Conservation (phyloP, 1,140 invertebrate genomes). For the Bombus impatiens region DNA sequence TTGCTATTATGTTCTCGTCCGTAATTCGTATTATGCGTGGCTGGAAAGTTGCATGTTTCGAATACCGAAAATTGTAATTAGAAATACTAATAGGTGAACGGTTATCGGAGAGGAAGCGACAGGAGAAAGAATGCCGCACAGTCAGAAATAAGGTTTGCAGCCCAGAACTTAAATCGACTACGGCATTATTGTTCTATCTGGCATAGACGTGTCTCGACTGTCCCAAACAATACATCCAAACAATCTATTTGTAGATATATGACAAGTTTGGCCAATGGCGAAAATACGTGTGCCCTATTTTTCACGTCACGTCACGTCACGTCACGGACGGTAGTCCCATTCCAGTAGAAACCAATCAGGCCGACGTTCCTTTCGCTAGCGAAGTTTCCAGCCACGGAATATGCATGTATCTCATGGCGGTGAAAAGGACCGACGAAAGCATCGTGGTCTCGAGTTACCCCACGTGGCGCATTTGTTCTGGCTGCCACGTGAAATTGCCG, state of each 20-base stretch:
- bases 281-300: neutral
- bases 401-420: neutral
- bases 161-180: too few species aligned
- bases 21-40: neutral
- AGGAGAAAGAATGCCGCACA: too few species aligned
- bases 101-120: too few species aligned
- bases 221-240: neutral
- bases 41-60: neutral
- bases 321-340: too few species aligned
- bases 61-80: neutral
- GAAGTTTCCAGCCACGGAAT: neutral
- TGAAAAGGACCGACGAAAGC: neutral
- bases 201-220: too few species aligned
- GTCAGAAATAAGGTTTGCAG: too few species aligned
- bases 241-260: neutral
- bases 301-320: neutral
- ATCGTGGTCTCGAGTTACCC: neutral
- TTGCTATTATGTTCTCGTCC: neutral
- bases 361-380: neutral
- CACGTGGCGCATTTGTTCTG: conserved; percentile 19
- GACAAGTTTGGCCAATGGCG: neutral
- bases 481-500: conserved; percentile 7
- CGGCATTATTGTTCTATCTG: too few species aligned
- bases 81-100: too few species aligned
- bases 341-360: neutral